phyloP scores from a whole-genome alignment of 2,888 invertebrate species.

The Xestia sexstrigata region DNA sequence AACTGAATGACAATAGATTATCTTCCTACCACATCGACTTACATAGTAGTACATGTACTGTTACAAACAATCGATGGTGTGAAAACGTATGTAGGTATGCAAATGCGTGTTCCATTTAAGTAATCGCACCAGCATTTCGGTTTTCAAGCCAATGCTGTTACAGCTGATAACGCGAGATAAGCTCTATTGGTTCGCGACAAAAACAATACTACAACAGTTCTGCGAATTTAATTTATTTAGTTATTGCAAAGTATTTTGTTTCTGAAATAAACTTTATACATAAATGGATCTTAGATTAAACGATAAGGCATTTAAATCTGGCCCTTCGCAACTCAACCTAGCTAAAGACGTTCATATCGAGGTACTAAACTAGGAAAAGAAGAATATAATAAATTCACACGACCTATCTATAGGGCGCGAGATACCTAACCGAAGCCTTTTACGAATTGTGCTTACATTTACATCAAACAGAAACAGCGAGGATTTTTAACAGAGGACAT shows the following conservation, averaged over 20 bases:
- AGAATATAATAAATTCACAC: neutral
- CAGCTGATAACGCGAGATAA: slow-evolving; percentile 79
- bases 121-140: slow-evolving; percentile 81
- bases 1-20: slow-evolving; percentile 4
- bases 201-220: slow-evolving; percentile 35
- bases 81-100: slow-evolving; percentile 77
- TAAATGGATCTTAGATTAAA: neutral
- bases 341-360: neutral
- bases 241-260: neutral
- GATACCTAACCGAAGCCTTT: neutral
- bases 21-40: neutral
- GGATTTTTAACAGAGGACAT: neutral
- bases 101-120: slow-evolving; percentile 82
- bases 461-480: neutral
- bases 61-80: slow-evolving; percentile 54
- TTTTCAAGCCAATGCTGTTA: slow-evolving; percentile 74
- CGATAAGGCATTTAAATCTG: neutral
- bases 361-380: neutral
- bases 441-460: neutral
- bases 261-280: neutral
- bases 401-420: neutral
- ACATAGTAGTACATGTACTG: neutral
- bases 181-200: slow-evolving; percentile 50
- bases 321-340: neutral
- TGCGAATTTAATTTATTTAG: slow-evolving; percentile 18